Base-by-base conservation (phyloP, 1,140 invertebrate genomes). In the Steinernema khuongi region DNA sequence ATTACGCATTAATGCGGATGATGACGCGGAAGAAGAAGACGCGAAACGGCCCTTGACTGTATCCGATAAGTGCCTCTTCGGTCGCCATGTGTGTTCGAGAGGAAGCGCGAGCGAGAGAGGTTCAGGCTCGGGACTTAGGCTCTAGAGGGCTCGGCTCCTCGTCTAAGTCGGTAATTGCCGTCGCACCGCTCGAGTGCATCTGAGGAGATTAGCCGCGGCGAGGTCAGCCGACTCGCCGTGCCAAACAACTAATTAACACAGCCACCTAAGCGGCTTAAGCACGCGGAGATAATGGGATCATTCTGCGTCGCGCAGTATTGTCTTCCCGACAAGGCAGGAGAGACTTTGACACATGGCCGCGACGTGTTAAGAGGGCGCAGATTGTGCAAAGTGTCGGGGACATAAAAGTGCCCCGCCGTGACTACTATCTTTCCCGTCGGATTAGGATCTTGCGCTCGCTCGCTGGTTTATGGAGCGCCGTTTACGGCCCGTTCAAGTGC, bases 151-250 rank as follows among this genome's bases (percentile, higher is more conserved):
- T n/a, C n/a, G n/a, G n/a, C n/a, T n/a, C n/a, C n/a, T n/a, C n/a
- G n/a, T n/a, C 50, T 60, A 60, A 60, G 50, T 60, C 50, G 50
- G 50, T 60, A 60, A 60, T 60, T 60, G 50, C 50, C 14, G 14
- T 60, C 50, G 22, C 50, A 60, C 50, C 50, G 26, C 50, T 60
- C 50, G 50, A 60, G 19, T 26, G 22, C 11, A 60, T 11, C 50
- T 14, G 50, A 60, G 50, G 26, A 60, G 50, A 60, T 60, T 60
- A 60, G 50, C 50, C 50, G 50, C 14, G 50, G 14, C 50, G 22
- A 60, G 50, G 50, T 60, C 50, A 60, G 22, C 11, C 7, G 22
- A 60, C 14, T 14, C 26, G 26, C 14, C 26, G 50, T 22, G 19
- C 50, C 50, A 60, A 60, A 60, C 50, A 60, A 60, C 50, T 60